Evolutionary conservation across 1,140 invertebrate genomes (phyloP), one percentile per base, ranked within the genome.

Genomic region (Drosophila watanabei): DNA sequence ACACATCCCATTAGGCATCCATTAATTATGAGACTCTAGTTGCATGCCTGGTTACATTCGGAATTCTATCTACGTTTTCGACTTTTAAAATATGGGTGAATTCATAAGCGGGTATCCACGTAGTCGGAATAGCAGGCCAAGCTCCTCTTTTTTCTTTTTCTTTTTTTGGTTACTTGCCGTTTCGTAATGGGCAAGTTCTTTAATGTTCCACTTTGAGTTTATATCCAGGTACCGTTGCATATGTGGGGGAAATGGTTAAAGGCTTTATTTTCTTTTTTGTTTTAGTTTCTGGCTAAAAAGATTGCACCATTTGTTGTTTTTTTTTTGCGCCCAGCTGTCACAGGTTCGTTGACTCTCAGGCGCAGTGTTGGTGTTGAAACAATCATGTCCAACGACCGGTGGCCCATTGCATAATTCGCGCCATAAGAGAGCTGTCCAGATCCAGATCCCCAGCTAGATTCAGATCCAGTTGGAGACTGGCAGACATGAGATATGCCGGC

Each of bases 121-220:
- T 33, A 49, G 41, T 75, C 61, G 41, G 35, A 56, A 48, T 69
- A 35, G 37, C 14, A 13, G 35, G 16, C 28, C 28, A 39, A 14
- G 33, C n/a, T 33, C 10, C 33, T 51, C n/a, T 63, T 66, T 8
- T 7, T 20, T 32, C 1, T 49, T 39, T 45, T 63, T 66, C n/a
- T n/a, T 78, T 78, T 70, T 65, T 60, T 14, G 76, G 48, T 80
- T 62, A 62, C 35, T 57, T 0, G 54, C 54, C 54, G 62, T 84
- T 84, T 86, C 61, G 82, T 78, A 85, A 85, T 75, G 60, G 45
- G 48, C 58, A 35, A 63, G 49, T 68, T 85, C 73, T 84, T 84
- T 85, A 84, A 85, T 87, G 84, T 65, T 76, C 70, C 79, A 88
- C 72, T 87, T 86, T 87, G 62, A 66, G 75, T 77, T 86, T 87